Evolutionary conservation across 2,888 invertebrate genomes (phyloP), one percentile per base, ranked within the genome.

Genomic region (Timandra comae): DNA sequence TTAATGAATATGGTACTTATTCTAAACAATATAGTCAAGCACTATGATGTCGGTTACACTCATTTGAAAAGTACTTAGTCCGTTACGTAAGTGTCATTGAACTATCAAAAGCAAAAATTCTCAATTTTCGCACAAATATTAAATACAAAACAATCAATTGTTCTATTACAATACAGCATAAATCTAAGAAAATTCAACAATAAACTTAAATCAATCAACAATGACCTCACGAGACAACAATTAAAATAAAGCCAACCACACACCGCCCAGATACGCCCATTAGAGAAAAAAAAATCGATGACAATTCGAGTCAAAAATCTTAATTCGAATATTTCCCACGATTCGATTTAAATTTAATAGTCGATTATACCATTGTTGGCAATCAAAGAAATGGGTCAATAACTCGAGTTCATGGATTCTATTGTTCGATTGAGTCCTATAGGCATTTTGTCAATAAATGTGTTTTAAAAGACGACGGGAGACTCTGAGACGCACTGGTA

Each of bases 341-440:
- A 69, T 66, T 56, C 65, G 69, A 76, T 79, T 74, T 67, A 72
- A 76, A 77, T 80, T 78, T 73, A 81, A 84, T 82, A 77, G 80
- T 78, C 63, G 74, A 71, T 66, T 54, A 16, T 16, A 64, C 68
- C 63, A 75, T 79, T 79, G 73, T 76, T 53, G 56, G 53, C 64
- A 71, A 68, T 76, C 66, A 74, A 79, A 81, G 80, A 81, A 84
- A 82, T 75, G 63, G 81, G 82, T 84, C 84, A 84, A 82, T 82
- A 80, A 63, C 56, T 56, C 57, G 67, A 70, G 76, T 64, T 68
- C 68, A 63, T 63, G 65, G 57, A 69, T 64, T 56, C 51, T 51
- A 66, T 82, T 82, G 81, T 82, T 79, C 73, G 78, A 75, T 79
- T n/a, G 75, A 66, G 75, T 75, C 65, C 74, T 81, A 82, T 84